Percentiles rank a stretch among this genome's conserved stretches.
Evolutionary conservation across 2,113 vertebrate species (phyloP).

Genomic region (Naja naja): DNA sequence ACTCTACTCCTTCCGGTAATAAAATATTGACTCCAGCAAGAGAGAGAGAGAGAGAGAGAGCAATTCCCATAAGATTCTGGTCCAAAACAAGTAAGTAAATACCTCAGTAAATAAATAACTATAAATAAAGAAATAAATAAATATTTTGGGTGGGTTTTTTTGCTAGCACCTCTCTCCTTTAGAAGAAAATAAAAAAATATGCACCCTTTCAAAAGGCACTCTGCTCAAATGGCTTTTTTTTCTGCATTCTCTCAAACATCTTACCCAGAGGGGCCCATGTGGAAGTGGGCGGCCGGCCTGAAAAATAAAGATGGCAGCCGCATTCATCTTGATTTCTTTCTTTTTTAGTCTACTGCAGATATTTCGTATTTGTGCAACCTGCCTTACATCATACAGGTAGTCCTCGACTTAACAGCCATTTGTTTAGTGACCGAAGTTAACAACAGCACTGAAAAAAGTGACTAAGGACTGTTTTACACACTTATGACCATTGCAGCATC

Average conservation of each 20-base stretch:
- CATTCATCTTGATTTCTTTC: background rate
- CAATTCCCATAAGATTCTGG: background rate
- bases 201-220: conserved; percentile 8
- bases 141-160: background rate
- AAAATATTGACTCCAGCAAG: background rate
- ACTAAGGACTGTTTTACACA: background rate
- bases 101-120: too few species aligned
- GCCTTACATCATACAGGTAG: background rate
- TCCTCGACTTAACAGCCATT: background rate
- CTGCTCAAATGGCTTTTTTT: conserved; percentile 17
- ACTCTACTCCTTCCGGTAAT: background rate
- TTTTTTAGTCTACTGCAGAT: background rate
- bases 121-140: background rate
- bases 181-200: background rate
- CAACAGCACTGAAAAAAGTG: background rate
- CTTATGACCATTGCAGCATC: background rate
- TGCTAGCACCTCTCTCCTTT: background rate
- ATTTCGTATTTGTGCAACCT: background rate
- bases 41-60: background rate
- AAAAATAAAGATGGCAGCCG: background rate
- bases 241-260: background rate
- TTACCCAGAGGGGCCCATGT: background rate
- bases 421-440: background rate
- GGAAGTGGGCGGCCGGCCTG: background rate
- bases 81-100: background rate